A percentile compares a stretch with the other conserved stretches of the same genome.
These are phyloP conservation scores for Zenarchopterus dispar DNA, from an alignment of 2,797 vertebrate genomes.

Conservation along the genomic window DNA sequence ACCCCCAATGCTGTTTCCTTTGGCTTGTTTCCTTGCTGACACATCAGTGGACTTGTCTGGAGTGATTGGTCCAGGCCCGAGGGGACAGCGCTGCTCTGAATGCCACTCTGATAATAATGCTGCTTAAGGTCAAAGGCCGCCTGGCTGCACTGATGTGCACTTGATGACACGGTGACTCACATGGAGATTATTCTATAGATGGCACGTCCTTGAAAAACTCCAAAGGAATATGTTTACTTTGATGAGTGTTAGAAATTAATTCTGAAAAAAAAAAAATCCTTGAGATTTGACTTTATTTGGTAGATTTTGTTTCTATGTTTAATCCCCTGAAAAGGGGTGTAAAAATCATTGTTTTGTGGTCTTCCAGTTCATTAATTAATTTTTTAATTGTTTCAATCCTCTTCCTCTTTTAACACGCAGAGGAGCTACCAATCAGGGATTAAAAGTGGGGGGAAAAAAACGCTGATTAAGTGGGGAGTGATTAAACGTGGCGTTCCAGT, in stretches of 20 bases:
- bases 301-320: no score
- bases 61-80: slow-evolving; percentile 4
- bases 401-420: no score
- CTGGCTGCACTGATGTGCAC: slow-evolving; percentile 14
- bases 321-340: no score
- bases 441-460: no score
- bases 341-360: no score
- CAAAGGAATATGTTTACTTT: not conserved
- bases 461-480: no score
- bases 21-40: slow-evolving; percentile 25
- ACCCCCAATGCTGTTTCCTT: slow-evolving; percentile 2
- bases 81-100: slow-evolving; percentile 20
- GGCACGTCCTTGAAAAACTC: not conserved
- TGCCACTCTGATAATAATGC: slow-evolving; percentile 29
- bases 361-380: no score
- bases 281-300: no score
- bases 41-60: not conserved
- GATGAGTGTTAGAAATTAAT: not conserved
- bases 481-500: no score
- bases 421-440: no score
- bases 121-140: slow-evolving; percentile 30
- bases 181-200: slow-evolving; percentile 2
- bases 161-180: slow-evolving; percentile 28
- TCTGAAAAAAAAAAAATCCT: no score
- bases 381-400: no score